Evolutionary conservation across 1,140 invertebrate genomes (phyloP).

Genomic region (Sycobia sp.): DNA sequence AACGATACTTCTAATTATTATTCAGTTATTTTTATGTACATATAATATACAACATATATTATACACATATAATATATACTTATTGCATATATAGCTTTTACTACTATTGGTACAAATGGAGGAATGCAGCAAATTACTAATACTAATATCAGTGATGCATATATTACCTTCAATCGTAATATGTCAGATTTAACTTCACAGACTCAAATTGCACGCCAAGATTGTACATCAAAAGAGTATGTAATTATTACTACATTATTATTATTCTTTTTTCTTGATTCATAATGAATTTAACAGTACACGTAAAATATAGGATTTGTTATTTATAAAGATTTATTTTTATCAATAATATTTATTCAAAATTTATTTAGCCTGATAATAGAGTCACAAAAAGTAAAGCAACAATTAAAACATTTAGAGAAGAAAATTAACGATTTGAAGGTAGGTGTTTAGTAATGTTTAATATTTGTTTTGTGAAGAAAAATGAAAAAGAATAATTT

Average conservation of each 20-base stretch:
- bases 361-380: slow-evolving; percentile 60
- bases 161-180: slow-evolving; percentile 60
- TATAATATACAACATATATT: too few relatives aligned
- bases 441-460: slow-evolving; percentile 46
- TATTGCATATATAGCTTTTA: slow-evolving; percentile 49
- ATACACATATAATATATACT: not conserved
- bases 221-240: slow-evolving; percentile 59
- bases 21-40: too few relatives aligned
- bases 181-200: slow-evolving; percentile 47
- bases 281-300: not conserved
- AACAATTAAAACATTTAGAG: slow-evolving; percentile 69
- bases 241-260: slow-evolving; percentile 28
- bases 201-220: slow-evolving; percentile 50
- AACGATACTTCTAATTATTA: too few relatives aligned
- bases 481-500: slow-evolving; percentile 7
- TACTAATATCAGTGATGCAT: slow-evolving; percentile 54
- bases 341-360: not conserved
- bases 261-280: slow-evolving; percentile 23
- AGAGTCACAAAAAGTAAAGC: slow-evolving; percentile 69
- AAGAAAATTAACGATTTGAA: slow-evolving; percentile 72
- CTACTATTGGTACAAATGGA: slow-evolving; percentile 48
- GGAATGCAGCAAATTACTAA: slow-evolving; percentile 48
- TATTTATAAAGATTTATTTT: not conserved
- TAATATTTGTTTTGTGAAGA: slow-evolving; percentile 7
- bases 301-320: not conserved